These are phyloP conservation scores for Varanus komodoensis DNA, from an alignment of 2,113 vertebrate genomes.

Conservation along the genomic window DNA sequence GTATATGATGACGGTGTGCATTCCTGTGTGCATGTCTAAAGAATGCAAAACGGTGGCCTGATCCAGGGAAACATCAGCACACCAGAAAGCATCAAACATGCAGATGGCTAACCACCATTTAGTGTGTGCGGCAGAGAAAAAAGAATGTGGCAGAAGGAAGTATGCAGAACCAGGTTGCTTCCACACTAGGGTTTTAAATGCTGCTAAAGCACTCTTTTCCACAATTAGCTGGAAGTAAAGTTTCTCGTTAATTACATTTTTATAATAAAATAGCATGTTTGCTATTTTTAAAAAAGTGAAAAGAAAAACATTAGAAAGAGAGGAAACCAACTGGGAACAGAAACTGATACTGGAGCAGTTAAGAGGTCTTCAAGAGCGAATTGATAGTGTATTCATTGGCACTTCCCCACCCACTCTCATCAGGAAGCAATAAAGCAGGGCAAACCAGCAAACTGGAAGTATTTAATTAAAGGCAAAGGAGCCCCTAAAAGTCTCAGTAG, in stretches of 20 bases:
- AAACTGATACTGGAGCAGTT: background rate
- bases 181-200: background rate
- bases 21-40: background rate
- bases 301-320: background rate
- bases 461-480: background rate
- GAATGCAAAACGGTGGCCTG: background rate
- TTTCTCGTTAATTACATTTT: background rate
- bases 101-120: background rate
- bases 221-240: background rate
- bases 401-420: background rate
- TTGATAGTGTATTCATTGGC: background rate
- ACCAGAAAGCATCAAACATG: background rate
- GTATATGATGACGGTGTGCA: background rate
- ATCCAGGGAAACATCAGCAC: background rate
- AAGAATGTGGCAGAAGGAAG: background rate
- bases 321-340: background rate
- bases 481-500: background rate
- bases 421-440: background rate
- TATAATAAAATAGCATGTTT: background rate
- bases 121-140: too few relatives aligned
- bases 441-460: background rate
- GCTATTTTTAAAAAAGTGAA: background rate
- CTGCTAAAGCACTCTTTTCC: background rate
- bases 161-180: background rate
- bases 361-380: background rate